Evolutionary conservation across 2,113 vertebrate species (phyloP), one percentile per base, ranked within the genome.

Genomic region (Conger conger): DNA sequence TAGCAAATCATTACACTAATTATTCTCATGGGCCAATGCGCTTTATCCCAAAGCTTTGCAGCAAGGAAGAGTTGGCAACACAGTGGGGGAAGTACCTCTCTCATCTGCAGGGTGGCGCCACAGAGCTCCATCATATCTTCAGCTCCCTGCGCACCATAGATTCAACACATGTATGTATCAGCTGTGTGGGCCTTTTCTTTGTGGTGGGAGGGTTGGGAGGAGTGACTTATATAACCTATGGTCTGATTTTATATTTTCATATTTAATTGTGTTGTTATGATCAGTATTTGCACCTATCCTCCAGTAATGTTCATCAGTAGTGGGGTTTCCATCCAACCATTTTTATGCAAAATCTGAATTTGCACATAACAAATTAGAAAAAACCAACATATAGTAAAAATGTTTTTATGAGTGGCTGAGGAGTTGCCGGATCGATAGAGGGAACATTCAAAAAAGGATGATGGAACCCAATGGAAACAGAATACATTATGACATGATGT

Each of bases 101-200:
- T 0, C 95, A 97, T 15, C 92, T 98, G 63, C 96, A 96, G 79
- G 92, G 84, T 0, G 95, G 93, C 87, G 93, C 95, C 84, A 92
- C 90, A 0, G 95, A 97, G 80, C 95, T 97, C 1, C 96, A 98
- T 84, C 96, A 89, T 87, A 93, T 97, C 86, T 99, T 99, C 91
- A 96, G 91, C 90, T 96, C 97, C 84, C 92, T 99, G 85, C 96
- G 91, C 90, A 97, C 97, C 83, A 91, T 98, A 57, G 97, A 99
- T 92, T 94, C 91, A 33, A 97, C 95, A 17, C 96, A 96, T 33
- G 98, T 99, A 92, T 0, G 93, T 90, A 40, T 35, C 53, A 42
- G 53, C 45, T 23, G 45, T 84, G 73, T 78, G 17, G 20, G 30
- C 1, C 13, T 37, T 35, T 54, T 16, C n/a, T 16, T 27, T 54